phyloP scores from a whole-genome alignment of 2,113 vertebrate species.

The Rhegmatorhina hoffmannsi region DNA sequence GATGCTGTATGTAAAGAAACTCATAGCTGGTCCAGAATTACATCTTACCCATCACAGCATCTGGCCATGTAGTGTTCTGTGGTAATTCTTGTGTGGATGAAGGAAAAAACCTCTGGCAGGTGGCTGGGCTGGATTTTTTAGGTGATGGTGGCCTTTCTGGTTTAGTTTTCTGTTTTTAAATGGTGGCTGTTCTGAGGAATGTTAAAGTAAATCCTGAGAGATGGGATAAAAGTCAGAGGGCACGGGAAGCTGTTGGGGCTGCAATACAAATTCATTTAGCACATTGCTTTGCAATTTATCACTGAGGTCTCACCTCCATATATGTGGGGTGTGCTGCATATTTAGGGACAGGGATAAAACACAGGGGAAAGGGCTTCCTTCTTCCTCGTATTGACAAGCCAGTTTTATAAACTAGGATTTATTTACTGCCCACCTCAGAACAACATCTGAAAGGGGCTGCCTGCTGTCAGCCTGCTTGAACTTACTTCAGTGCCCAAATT shows the following conservation, averaged over 20 bases:
- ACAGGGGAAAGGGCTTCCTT: background rate
- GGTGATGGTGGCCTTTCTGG: background rate
- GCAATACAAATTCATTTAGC: slow-evolving; percentile 9
- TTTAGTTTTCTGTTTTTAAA: background rate
- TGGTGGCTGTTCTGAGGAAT: background rate
- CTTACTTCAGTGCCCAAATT: background rate
- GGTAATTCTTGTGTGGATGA: background rate
- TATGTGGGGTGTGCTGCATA: background rate
- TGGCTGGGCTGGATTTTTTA: background rate
- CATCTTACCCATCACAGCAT: background rate
- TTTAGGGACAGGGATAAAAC: background rate
- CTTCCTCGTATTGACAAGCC: fast-evolving
- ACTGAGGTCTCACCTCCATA: background rate
- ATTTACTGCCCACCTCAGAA: background rate
- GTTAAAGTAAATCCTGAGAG: slow-evolving; percentile 25
- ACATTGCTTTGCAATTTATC: slow-evolving; percentile 15
- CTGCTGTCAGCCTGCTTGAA: background rate
- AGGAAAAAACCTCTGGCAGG: background rate
- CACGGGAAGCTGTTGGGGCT: background rate
- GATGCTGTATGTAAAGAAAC: background rate
- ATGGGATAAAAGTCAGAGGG: slow-evolving; percentile 21
- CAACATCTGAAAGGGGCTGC: fast-evolving
- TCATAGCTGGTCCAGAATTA: background rate
- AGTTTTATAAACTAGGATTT: background rate
- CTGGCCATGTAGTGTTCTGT: background rate